These are phyloP conservation scores for Tricholauxania praeusta DNA, from an alignment of 2,888 invertebrate genomes.

Conservation along the genomic window DNA sequence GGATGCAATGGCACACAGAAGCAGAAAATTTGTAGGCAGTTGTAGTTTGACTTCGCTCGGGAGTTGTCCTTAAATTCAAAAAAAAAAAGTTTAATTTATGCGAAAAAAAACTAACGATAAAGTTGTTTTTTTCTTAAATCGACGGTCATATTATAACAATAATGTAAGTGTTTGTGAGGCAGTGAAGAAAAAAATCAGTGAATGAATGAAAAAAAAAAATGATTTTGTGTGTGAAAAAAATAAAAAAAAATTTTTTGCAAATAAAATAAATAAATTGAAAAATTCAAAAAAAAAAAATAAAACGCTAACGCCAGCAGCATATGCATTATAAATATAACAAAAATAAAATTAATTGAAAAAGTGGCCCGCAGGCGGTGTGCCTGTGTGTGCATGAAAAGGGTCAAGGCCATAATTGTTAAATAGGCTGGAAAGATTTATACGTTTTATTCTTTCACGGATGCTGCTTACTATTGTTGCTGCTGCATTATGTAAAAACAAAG, in stretches of 20 bases:
- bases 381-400: neutral
- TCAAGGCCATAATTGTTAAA: constrained; percentile 17
- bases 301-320: no score
- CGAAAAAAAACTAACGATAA: constrained; percentile 10
- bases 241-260: neutral
- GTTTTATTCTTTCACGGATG: no score
- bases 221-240: neutral
- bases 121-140: neutral
- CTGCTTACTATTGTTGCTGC: no score
- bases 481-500: constrained; percentile 1
- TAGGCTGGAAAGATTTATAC: constrained; percentile 8
- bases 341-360: neutral
- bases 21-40: constrained; percentile 36
- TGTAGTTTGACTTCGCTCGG: constrained; percentile 45
- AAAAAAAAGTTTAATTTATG: constrained; percentile 22
- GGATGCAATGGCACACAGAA: constrained; percentile 37
- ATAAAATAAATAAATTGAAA: neutral
- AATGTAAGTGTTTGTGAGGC: neutral
- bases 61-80: constrained; percentile 34
- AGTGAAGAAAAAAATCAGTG: constrained; percentile 11
- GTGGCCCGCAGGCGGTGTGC: neutral
- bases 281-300: no score
- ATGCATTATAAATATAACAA: no score
- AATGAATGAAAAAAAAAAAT: neutral
- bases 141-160: neutral